Conservation (phyloP, 1,140 invertebrate genomes). For the Drosophila neocordata region DNA sequence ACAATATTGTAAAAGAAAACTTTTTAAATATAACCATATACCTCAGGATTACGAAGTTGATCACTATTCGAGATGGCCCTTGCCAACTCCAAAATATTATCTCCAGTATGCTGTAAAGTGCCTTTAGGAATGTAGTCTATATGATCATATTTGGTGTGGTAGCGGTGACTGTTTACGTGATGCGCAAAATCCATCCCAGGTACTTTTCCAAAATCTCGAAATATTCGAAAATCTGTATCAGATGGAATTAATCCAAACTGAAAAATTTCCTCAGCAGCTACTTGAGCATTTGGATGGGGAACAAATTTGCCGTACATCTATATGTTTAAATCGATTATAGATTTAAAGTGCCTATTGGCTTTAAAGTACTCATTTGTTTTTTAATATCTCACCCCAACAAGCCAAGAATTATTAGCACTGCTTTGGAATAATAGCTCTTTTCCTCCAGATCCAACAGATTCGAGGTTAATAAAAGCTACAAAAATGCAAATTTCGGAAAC, state of each 20-base stretch:
- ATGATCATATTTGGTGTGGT: background rate
- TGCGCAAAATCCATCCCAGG: background rate
- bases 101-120: background rate
- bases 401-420: background rate
- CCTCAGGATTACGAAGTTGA: background rate
- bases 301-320: background rate
- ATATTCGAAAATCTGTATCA: conserved; percentile 1
- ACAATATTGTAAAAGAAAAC: too few species aligned
- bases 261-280: background rate
- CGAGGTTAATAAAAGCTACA: background rate
- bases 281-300: background rate
- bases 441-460: background rate
- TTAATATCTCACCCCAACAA: background rate
- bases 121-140: background rate
- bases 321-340: too few species aligned
- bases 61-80: background rate
- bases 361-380: background rate
- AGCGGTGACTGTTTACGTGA: conserved; percentile 1
- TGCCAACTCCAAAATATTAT: background rate
- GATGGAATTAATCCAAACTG: background rate
- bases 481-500: background rate
- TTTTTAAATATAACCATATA: background rate
- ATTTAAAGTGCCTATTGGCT: too few species aligned
- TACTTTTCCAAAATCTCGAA: conserved; percentile 1
- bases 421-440: background rate